phyloP scores from a whole-genome alignment of 1,140 invertebrate genomes.

The Dinoponera quadriceps region DNA sequence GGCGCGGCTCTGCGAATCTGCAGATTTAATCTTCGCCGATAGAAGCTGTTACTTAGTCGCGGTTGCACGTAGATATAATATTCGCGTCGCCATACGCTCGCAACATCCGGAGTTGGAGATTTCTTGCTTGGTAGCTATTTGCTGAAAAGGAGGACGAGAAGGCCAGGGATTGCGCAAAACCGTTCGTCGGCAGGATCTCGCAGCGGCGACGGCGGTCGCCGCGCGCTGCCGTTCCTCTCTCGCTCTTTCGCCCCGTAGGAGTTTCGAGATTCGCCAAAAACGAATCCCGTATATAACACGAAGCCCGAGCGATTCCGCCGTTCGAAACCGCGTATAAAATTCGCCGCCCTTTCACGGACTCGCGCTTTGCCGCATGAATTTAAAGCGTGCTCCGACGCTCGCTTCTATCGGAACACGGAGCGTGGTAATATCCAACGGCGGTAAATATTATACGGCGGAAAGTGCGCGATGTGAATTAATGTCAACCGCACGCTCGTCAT shows the following conservation, averaged over 20 bases:
- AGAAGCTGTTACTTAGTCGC: conserved; percentile 11
- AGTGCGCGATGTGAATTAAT: conserved; percentile 37
- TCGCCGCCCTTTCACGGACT: conserved; percentile 21
- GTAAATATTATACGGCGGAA: conserved; percentile 41
- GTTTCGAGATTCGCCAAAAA: conserved; percentile 45
- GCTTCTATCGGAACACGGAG: conserved; percentile 6
- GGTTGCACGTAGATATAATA: conserved; percentile 7
- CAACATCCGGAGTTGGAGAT: conserved; percentile 46
- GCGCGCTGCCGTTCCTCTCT: conserved; percentile 14
- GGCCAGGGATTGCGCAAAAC: conserved; percentile 57
- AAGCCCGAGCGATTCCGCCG: conserved; percentile 27
- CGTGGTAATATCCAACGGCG: conserved; percentile 26
- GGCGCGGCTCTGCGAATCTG: not conserved
- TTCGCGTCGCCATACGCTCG: conserved; percentile 37
- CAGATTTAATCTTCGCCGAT: conserved; percentile 12
- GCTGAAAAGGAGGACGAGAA: conserved; percentile 55
- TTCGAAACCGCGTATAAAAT: conserved; percentile 40
- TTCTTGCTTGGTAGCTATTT: conserved; percentile 52
- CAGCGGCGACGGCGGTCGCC: not conserved
- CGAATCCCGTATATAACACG: conserved; percentile 42
- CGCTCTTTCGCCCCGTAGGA: conserved; percentile 31
- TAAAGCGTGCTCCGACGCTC: conserved; percentile 22
- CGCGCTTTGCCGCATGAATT: conserved; percentile 46
- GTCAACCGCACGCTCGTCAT: conserved; percentile 3
- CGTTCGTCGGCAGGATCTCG: conserved; percentile 54